These are phyloP conservation scores for Lanius ludovicianus DNA, from an alignment of 2,113 vertebrate genomes.

Conservation along the genomic window DNA sequence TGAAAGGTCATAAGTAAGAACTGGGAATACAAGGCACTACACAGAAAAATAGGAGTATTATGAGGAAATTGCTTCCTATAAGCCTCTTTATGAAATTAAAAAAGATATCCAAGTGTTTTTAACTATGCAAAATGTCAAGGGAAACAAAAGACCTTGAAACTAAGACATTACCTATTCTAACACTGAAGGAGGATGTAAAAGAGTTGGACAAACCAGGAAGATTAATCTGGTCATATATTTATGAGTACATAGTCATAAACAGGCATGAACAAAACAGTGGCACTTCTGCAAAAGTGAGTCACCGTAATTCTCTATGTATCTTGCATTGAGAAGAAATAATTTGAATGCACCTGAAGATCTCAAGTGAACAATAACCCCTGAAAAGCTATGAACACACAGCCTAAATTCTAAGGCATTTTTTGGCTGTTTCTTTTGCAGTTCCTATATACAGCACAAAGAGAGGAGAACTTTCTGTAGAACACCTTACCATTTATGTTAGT, in stretches of 20 bases:
- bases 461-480: background rate
- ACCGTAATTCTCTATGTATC: background rate
- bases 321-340: background rate
- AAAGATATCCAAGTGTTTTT: background rate
- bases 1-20: constrained; percentile 19
- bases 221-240: background rate
- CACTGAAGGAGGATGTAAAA: background rate
- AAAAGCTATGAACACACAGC: background rate
- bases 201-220: background rate
- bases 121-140: background rate
- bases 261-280: background rate
- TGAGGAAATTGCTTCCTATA: background rate
- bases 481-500: background rate
- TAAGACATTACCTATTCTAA: background rate
- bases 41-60: background rate
- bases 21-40: background rate
- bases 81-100: background rate
- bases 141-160: background rate
- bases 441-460: background rate
- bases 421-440: background rate
- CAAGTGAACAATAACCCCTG: background rate
- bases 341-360: background rate
- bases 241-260: background rate
- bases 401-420: background rate
- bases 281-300: background rate